Evolutionary conservation across 2,888 invertebrate species (phyloP).

Genomic region (Lochmaea crataegi): DNA sequence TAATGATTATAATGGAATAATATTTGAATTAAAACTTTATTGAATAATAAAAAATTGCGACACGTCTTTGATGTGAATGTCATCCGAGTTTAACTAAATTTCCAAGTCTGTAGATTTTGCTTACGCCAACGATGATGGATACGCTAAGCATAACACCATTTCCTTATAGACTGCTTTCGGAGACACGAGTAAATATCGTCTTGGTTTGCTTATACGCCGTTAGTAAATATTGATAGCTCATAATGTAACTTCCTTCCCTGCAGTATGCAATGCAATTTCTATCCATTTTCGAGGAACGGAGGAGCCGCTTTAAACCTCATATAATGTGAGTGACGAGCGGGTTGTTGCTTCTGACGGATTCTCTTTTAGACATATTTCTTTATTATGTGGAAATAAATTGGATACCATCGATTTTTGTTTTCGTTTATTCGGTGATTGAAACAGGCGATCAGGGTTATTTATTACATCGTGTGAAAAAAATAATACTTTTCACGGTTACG

Average conservation of each 20-base stretch:
- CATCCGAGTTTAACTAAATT: slow-evolving; percentile 36
- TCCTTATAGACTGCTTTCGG: slow-evolving; percentile 37
- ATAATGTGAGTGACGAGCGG: slow-evolving; percentile 16
- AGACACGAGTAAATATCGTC: slow-evolving; percentile 39
- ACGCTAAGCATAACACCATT: slow-evolving; percentile 33
- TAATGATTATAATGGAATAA: too few species aligned
- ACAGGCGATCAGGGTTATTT: neutral
- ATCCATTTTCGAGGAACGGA: slow-evolving; percentile 21
- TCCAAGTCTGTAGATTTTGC: slow-evolving; percentile 28
- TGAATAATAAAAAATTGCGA: neutral
- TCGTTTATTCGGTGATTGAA: slow-evolving; percentile 7
- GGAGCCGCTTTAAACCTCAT: slow-evolving; percentile 18
- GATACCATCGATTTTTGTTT: slow-evolving; percentile 15
- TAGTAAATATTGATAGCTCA: slow-evolving; percentile 41
- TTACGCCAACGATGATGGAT: slow-evolving; percentile 33
- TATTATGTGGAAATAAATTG: slow-evolving; percentile 22
- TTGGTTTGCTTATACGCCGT: slow-evolving; percentile 39
- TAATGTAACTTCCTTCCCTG: slow-evolving; percentile 34
- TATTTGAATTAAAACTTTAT: neutral
- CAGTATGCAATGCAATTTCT: slow-evolving; percentile 33
- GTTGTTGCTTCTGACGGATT: slow-evolving; percentile 23
- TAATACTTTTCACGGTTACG: too few species aligned
- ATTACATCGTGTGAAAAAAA: neutral
- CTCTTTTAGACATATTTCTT: slow-evolving; percentile 14
- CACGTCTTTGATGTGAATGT: slow-evolving; percentile 17